Evolutionary conservation across 2,113 vertebrate genomes (phyloP).

Genomic region (Nematolebias whitei): DNA sequence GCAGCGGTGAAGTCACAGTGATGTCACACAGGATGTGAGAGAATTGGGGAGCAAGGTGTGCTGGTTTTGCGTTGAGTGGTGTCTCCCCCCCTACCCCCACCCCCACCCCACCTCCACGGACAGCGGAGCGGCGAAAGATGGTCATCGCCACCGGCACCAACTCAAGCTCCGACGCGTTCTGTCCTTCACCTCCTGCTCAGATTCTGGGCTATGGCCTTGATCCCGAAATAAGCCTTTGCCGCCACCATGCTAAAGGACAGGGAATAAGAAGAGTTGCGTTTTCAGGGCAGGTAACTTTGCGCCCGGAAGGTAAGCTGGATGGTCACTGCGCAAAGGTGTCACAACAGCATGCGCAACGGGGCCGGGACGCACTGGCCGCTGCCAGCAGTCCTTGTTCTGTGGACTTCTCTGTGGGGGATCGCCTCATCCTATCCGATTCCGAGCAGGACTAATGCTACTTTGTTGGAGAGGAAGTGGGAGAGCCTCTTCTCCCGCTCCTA

Average conservation of each 20-base stretch:
- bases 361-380: slow-evolving; percentile 84
- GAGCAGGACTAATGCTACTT: slow-evolving; percentile 87
- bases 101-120: slow-evolving; percentile 61
- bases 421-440: slow-evolving; percentile 82
- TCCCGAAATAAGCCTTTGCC: slow-evolving; percentile 91
- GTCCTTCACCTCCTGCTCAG: slow-evolving; percentile 79
- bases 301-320: slow-evolving; percentile 91
- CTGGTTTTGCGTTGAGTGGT: slow-evolving; percentile 83
- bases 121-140: slow-evolving; percentile 87
- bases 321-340: slow-evolving; percentile 88
- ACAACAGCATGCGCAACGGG: slow-evolving; percentile 90
- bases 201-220: slow-evolving; percentile 85
- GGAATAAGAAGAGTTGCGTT: slow-evolving; percentile 94
- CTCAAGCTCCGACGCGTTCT: slow-evolving; percentile 80
- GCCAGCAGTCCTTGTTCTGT: slow-evolving; percentile 81
- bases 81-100: slow-evolving; percentile 2
- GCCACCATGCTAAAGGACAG: slow-evolving; percentile 91
- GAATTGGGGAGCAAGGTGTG: slow-evolving; percentile 81
- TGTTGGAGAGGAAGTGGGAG: slow-evolving; percentile 88
- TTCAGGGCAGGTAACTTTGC: slow-evolving; percentile 95
- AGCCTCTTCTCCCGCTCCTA: slow-evolving; percentile 89
- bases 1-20: slow-evolving; percentile 85
- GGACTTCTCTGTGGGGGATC: slow-evolving; percentile 85
- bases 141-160: slow-evolving; percentile 81
- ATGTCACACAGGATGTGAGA: slow-evolving; percentile 86